Evolutionary conservation across 2,797 vertebrate genomes (phyloP).

Genomic region (Aldrovandia affinis): DNA sequence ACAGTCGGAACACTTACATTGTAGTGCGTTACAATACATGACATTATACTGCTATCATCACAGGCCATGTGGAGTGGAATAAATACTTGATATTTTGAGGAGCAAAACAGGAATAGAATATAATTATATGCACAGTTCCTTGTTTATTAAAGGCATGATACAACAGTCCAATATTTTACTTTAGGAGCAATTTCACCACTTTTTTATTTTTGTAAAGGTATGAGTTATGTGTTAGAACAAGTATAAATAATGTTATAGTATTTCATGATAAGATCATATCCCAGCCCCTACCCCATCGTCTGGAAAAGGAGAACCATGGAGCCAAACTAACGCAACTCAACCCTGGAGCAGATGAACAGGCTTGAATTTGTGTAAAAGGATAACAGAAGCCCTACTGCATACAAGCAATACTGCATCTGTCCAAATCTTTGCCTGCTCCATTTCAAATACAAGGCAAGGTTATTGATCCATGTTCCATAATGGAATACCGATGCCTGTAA

Average conservation of each 20-base stretch:
- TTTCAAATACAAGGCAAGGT: slow-evolving; percentile 4
- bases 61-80: too few species aligned
- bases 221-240: not conserved
- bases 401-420: not conserved
- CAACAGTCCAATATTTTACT: not conserved
- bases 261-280: not conserved
- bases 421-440: not conserved
- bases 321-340: not conserved
- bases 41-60: too few species aligned
- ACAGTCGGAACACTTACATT: too few species aligned
- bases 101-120: not conserved
- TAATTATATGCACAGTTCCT: not conserved
- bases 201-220: too few species aligned
- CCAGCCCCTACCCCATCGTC: not conserved
- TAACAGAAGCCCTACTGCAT: not conserved
- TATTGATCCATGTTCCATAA: not conserved
- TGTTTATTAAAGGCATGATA: not conserved
- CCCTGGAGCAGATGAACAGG: not conserved
- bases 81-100: not conserved
- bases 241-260: not conserved
- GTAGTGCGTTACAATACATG: too few species aligned
- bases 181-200: too few species aligned
- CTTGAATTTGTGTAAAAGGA: not conserved
- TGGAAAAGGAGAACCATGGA: not conserved
- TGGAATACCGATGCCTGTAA: not conserved